Evolutionary conservation across 2,113 vertebrate species (phyloP).

Genomic region (Chrysochloris asiatica): DNA sequence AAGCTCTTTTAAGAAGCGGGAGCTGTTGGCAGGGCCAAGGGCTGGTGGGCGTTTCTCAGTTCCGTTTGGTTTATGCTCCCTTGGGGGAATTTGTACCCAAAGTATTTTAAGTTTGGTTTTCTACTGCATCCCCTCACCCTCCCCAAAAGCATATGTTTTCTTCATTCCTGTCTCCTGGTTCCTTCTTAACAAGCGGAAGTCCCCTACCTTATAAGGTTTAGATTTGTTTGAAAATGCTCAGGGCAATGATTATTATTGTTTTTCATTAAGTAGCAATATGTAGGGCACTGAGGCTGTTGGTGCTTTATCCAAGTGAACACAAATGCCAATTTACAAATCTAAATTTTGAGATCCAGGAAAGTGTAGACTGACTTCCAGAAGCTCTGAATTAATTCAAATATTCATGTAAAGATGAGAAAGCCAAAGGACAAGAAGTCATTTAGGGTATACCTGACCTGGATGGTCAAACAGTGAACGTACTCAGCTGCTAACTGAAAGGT

Average conservation of each 20-base stretch:
- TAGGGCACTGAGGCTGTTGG: neutral
- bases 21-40: constrained; percentile 53
- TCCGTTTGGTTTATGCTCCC: constrained; percentile 53
- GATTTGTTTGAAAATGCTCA: neutral
- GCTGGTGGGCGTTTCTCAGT: constrained; percentile 48
- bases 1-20: constrained; percentile 21
- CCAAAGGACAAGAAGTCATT: neutral
- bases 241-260: neutral
- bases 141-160: constrained; percentile 62
- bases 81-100: constrained; percentile 63
- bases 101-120: constrained; percentile 52
- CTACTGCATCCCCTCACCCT: constrained; percentile 22
- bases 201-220: constrained; percentile 28
- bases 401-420: neutral
- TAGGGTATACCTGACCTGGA: neutral
- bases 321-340: neutral
- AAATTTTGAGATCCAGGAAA: neutral
- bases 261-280: neutral
- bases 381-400: neutral
- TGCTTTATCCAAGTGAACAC: neutral
- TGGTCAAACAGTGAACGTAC: neutral
- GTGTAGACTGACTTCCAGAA: neutral
- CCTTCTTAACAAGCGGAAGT: neutral
- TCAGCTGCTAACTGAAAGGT: neutral
- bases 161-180: constrained; percentile 46